Conservation (phyloP, 2,113 vertebrate genomes). For the Turnix velox region DNA sequence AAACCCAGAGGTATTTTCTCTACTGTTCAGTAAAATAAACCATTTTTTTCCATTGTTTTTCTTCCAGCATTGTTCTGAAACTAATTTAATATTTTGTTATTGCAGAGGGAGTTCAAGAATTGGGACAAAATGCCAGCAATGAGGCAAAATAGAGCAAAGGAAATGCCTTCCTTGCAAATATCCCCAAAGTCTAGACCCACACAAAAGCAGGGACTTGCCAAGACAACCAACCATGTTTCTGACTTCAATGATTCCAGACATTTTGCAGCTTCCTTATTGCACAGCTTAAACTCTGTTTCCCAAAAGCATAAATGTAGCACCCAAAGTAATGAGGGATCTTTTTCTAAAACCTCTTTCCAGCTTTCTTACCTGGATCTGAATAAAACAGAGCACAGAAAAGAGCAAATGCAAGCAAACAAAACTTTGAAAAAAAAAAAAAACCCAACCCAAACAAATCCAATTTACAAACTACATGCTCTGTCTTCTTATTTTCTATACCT, state of each 20-base stretch:
- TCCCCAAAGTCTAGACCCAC: background rate
- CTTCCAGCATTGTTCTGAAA: background rate
- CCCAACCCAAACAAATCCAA: too few species aligned
- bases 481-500: background rate
- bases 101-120: background rate
- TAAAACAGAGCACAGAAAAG: background rate
- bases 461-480: background rate
- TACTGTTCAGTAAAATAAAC: background rate
- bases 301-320: background rate
- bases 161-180: background rate
- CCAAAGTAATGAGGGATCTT: background rate
- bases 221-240: background rate
- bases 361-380: background rate
- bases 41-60: background rate
- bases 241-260: background rate
- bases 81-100: background rate
- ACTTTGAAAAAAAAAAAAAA: background rate
- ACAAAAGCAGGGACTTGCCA: background rate
- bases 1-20: background rate
- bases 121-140: background rate
- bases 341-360: background rate
- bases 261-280: background rate
- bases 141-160: background rate
- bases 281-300: background rate
- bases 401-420: background rate